phyloP scores from a whole-genome alignment of 2,888 invertebrate genomes.

The Dolichomitus sp. region DNA sequence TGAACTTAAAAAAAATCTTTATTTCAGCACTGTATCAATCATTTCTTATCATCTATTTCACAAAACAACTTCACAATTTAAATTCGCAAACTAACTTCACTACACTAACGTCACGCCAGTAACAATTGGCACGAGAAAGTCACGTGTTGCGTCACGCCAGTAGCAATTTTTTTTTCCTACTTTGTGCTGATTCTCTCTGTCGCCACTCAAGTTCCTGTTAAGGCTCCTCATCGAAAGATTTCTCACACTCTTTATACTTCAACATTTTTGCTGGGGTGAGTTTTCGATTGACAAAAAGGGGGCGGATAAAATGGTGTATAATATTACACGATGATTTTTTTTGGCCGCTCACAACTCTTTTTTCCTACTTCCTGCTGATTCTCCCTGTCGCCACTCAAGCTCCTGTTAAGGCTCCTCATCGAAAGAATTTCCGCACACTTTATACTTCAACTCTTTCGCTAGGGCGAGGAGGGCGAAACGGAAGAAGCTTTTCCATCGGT shows the following conservation, averaged over 20 bases:
- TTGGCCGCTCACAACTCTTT: not conserved
- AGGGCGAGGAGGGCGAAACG: not conserved
- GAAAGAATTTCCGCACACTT: conserved; percentile 50
- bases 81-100: too few species aligned
- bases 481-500: conserved; percentile 68
- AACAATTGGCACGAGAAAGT: too few species aligned
- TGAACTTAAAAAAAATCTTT: too few species aligned
- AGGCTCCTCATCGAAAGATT: conserved; percentile 36
- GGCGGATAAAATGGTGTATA: too few species aligned
- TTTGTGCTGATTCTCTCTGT: conserved; percentile 3
- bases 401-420: conserved; percentile 3
- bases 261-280: conserved; percentile 62
- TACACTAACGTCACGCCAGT: too few species aligned
- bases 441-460: conserved; percentile 67
- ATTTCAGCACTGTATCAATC: too few species aligned
- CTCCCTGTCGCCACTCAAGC: conserved; percentile 20
- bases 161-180: not conserved
- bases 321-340: too few species aligned
- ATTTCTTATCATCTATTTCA: too few species aligned
- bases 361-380: not conserved
- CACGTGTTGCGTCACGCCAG: too few species aligned
- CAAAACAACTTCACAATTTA: too few species aligned
- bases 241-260: conserved; percentile 48
- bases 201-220: conserved; percentile 13
- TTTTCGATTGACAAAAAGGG: too few species aligned